These are phyloP conservation scores for Hephaestus fuliginosus DNA, from an alignment of 2,797 vertebrate genomes.

Conservation along the genomic window DNA sequence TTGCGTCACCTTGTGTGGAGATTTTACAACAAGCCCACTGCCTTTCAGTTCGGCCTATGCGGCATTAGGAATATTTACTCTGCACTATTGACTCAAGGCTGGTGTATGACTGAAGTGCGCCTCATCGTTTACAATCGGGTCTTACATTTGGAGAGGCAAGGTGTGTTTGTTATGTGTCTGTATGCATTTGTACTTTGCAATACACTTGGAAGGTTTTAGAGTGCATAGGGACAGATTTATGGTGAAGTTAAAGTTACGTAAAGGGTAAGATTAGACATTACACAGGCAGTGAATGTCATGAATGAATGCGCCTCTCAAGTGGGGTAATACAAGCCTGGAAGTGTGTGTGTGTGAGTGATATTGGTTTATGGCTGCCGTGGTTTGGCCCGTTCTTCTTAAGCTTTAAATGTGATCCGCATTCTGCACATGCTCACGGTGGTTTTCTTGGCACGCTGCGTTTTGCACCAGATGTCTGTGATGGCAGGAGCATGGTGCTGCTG, in stretches of 20 bases:
- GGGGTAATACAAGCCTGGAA: constrained; percentile 29
- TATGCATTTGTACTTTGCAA: constrained; percentile 32
- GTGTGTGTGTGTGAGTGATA: constrained; percentile 43
- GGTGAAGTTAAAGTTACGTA: constrained; percentile 11
- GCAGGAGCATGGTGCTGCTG: constrained; percentile 37
- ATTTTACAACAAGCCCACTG: constrained; percentile 42
- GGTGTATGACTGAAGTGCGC: constrained; percentile 42
- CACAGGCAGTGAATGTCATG: constrained; percentile 22
- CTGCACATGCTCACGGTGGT: constrained; percentile 70
- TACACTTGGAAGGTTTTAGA: neutral
- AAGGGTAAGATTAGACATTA: constrained; percentile 13
- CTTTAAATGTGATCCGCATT: constrained; percentile 68
- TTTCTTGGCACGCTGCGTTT: constrained; percentile 53
- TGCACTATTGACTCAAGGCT: constrained; percentile 69
- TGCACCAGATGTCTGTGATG: constrained; percentile 66
- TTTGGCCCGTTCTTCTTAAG: constrained; percentile 57
- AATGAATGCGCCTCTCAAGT: constrained; percentile 38
- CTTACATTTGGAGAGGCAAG: constrained; percentile 14
- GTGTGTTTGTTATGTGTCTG: constrained; percentile 30
- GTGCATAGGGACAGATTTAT: constrained; percentile 22
- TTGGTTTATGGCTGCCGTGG: constrained; percentile 36
- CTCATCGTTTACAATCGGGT: constrained; percentile 34
- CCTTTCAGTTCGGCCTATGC: constrained; percentile 29
- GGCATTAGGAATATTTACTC: constrained; percentile 58
- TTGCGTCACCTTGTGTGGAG: constrained; percentile 37